Evolutionary conservation across 2,888 invertebrate genomes (phyloP).

Genomic region (Platypus cylindrus): DNA sequence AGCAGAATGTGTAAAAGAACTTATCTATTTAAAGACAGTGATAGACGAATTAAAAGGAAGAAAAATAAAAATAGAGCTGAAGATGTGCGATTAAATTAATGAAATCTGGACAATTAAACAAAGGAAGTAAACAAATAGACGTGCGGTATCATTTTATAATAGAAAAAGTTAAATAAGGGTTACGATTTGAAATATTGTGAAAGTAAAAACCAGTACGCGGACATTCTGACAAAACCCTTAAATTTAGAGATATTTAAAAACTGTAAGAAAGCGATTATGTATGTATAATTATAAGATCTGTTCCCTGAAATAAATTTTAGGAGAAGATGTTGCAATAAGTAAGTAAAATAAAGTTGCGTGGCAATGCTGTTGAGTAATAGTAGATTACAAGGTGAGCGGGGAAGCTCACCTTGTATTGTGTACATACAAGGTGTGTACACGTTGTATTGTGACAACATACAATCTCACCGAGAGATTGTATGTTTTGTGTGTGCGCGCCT

Average conservation of each 20-base stretch:
- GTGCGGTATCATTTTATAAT: constrained; percentile 14
- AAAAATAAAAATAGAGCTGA: constrained; percentile 7
- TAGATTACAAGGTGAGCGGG: too few species aligned
- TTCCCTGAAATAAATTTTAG: too few species aligned
- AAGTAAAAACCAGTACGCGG: constrained; percentile 10
- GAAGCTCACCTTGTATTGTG: too few species aligned
- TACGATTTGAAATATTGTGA: constrained; percentile 11
- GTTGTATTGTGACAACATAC: too few species aligned
- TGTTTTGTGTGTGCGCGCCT: too few species aligned
- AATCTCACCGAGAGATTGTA: too few species aligned
- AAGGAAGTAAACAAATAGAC: constrained; percentile 16
- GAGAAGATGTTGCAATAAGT: too few species aligned
- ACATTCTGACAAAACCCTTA: constrained; percentile 14
- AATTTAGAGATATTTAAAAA: neutral
- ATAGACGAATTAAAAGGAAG: constrained; percentile 3
- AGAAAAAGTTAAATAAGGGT: constrained; percentile 12
- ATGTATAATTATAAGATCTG: too few species aligned
- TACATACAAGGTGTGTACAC: too few species aligned
- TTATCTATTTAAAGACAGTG: constrained; percentile 13
- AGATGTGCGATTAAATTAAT: constrained; percentile 13
- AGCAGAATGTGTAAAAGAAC: constrained; percentile 15
- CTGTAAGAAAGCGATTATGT: constrained; percentile 1
- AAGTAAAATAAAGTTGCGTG: too few species aligned
- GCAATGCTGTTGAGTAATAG: too few species aligned
- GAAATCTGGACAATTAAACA: constrained; percentile 10